Base-by-base conservation (phyloP, 2,113 vertebrate species). In the Sphaerodactylus townsendi region DNA sequence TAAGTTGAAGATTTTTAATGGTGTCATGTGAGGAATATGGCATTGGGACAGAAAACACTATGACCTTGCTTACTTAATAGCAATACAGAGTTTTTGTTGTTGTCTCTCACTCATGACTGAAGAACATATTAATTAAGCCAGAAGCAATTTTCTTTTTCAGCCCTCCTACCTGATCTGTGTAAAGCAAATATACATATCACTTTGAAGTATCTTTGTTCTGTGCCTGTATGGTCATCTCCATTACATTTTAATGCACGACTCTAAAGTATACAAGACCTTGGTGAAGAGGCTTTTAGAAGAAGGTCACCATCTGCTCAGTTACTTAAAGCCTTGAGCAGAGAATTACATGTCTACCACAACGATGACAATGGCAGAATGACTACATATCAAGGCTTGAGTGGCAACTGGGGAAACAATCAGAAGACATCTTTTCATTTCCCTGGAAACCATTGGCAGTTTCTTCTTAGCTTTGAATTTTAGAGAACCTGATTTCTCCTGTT, bases 251-350 rank as follows among this genome's bases (percentile, higher is more conserved):
- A 92, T 89, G 65, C 86, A 85, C 88, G 90, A 90, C 69, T 68
- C n/a, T 65, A 79, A 85, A 69, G 48, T 75, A 53, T 72, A 48
- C 72, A 33, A 0, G 9, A 70, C 79, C 70, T 83, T 44, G 35
- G 68, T 86, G 87, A 90, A 53, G 77, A 85, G 80, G 85, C 65
- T 83, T 25, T 80, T 70, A 66, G 83, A 81, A 68, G 87, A 91
- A 94, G 82, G 87, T 92, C 87, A 86, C 93, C 92, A 93, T 94
- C 93, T 94, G 93, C 87, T 93, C 86, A 13, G 56, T 41, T 5
- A 84, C 77, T 75, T 83, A 86, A 85, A 88, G 87, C 84, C 90
- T 90, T 88, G 75, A 90, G 78, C 64, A 82, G 75, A 87, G 80
- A 91, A 90, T 89, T 87, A 87, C 66, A 33, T 90, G 92, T 59